Base-by-base conservation (phyloP, 2,113 vertebrate species). In the Salvelinus namaycush region DNA sequence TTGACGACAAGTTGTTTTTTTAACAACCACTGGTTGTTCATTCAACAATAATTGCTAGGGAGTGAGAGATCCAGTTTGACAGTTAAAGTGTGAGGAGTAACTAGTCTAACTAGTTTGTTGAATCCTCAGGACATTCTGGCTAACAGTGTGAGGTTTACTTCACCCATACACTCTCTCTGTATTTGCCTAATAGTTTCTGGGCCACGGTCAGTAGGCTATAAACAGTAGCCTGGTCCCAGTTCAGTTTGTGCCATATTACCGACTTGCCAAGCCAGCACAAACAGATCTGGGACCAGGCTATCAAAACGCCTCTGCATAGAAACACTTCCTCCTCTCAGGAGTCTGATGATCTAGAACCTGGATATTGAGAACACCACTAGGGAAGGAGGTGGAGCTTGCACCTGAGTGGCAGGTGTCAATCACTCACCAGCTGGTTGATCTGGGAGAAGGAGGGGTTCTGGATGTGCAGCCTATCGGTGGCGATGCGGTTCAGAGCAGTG, bases 381-480 rank as follows among this genome's bases (percentile, higher is more conserved):
- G 31, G 31, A 22, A 26, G 31, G 67, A 20, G 22, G 39, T 1
- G 20, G 11, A 4, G 5, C 22, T 8, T 8, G 51, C n/a, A 57
- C n/a, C n/a, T 57, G 66, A 27, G 44, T 7, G 59, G 72, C 1
- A 2, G 68, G 51, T 18, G 49, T 74, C 24, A 64, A 24, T 70
- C 51, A 87, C 95, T 96, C 89, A 99, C 97, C 96, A 99, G 92
- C 91, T 99, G 97, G 88, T 99, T 99, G 90, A 99, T 97, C 92
- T 99, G 98, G 2, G 98, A 98, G 89, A 99, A 99, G 0, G 97
- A 98, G 0, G 97, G 97, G 84, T 99, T 99, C 93, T 96, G 97
- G 87, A 99, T 98, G 79, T 98, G 97, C 77, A 99, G 93, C 76
- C 97, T 90, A 93, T 99, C 98, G 0, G 97, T 98, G 0, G 97